Evolutionary conservation across 2,888 invertebrate genomes (phyloP).

Genomic region (Drosophila leonis): DNA sequence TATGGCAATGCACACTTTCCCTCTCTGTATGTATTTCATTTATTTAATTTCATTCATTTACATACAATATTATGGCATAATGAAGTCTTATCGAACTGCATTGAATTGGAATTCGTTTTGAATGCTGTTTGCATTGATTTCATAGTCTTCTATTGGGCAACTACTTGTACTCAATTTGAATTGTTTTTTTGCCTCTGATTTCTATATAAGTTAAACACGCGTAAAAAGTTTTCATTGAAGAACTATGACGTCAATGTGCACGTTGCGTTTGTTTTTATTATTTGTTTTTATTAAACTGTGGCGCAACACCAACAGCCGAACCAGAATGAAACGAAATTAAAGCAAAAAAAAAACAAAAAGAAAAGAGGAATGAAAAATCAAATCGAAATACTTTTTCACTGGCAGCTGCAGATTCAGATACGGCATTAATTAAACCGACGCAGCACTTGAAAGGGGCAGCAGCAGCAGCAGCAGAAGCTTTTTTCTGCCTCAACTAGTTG

Average conservation of each 20-base stretch:
- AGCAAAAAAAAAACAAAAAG: not conserved
- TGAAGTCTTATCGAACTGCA: conserved; percentile 3
- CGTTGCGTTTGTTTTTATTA: conserved; percentile 32
- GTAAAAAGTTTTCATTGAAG: conserved; percentile 29
- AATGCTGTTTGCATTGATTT: conserved; percentile 30
- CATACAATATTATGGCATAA: not conserved
- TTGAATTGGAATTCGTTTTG: conserved; percentile 35
- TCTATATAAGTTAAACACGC: conserved; percentile 29
- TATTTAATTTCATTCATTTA: conserved; percentile 1
- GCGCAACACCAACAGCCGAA: conserved; percentile 44
- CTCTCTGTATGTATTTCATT: not conserved
- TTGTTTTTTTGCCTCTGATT: conserved; percentile 1
- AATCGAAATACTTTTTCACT: conserved; percentile 65
- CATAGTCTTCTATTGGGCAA: conserved; percentile 1
- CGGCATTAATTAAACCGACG: conserved; percentile 70
- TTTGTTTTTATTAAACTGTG: conserved; percentile 50
- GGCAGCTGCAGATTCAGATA: conserved; percentile 65
- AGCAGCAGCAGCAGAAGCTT: not conserved
- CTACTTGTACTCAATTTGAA: conserved; percentile 1
- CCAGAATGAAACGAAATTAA: conserved; percentile 12
- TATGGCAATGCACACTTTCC: not conserved
- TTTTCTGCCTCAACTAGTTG: conserved; percentile 29
- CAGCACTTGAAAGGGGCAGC: conserved; percentile 33
- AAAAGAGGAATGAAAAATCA: conserved; percentile 35
- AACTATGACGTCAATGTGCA: conserved; percentile 72